Base-by-base conservation (phyloP, 2,797 vertebrate genomes). In the Geotrypetes seraphini region DNA sequence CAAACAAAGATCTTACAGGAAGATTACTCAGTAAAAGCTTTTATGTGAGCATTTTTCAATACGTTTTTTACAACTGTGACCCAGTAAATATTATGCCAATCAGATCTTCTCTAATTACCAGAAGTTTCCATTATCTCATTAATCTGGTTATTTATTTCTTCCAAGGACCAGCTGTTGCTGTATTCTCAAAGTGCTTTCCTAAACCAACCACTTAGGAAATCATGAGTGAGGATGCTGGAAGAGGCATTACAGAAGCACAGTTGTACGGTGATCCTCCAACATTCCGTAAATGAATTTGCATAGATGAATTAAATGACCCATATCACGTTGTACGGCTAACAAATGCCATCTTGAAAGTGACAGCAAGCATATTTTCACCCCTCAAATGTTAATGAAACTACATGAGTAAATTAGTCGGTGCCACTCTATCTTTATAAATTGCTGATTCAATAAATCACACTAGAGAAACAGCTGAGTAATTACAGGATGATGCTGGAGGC, bases 331-430 rank as follows among this genome's bases (percentile, higher is more conserved):
- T 43, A 60, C 28, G 36, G 36, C 5, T 55, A 73, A 51, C 30
- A 69, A 69, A 57, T 50, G 48, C 60, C 57, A 28, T 53, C 28
- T 13, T 57, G 45, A 57, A 71, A 76, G 44, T 78, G 75, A 77
- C 47, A 63, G 24, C 11, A 69, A 63, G 34, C 62, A 56, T 74
- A 69, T 75, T 75, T 79, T 60, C 39, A 58, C 50, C 28, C 22
- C 63, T 69, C 56, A 71, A 61, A 57, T 57, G 66, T 72, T 80
- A 71, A 87, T 81, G 74, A 85, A 77, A 47, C 57, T 76, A 70
- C 63, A 68, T 11, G 54, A 72, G 60, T 61, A 77, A 85, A 85
- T 75, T 74, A 79, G 41, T 37, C 70, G 48, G 33, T 46, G 38
- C 31, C 50, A 49, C 57, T 83, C 59, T 34, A 60, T 74, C 66